Evolutionary conservation across 1,140 invertebrate species (phyloP).

Genomic region (Lethocerus indicus): DNA sequence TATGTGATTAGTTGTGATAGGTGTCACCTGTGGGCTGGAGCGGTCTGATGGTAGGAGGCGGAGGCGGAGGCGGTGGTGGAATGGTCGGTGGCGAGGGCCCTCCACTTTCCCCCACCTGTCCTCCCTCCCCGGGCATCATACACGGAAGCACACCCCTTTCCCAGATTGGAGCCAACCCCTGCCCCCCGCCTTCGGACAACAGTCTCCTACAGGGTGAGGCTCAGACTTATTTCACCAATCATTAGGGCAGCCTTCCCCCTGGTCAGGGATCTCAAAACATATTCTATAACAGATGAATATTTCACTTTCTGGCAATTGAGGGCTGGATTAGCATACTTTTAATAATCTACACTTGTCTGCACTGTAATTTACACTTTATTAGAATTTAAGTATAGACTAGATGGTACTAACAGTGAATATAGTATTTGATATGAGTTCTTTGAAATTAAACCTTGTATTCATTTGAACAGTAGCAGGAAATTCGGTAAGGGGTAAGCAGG

Average conservation of each 20-base stretch:
- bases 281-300: no score
- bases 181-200: slow-evolving; percentile 29
- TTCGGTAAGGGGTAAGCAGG: no score
- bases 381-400: no score
- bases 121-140: slow-evolving; percentile 33
- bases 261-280: no score
- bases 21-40: slow-evolving; percentile 21
- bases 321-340: no score
- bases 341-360: no score
- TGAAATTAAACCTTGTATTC: no score
- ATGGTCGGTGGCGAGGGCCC: neutral
- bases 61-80: slow-evolving; percentile 6
- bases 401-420: no score
- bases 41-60: slow-evolving; percentile 9
- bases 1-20: slow-evolving; percentile 24
- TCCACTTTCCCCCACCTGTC: slow-evolving; percentile 16
- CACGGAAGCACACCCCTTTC: slow-evolving; percentile 71
- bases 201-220: slow-evolving; percentile 24
- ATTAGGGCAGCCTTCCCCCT: no score
- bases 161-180: slow-evolving; percentile 51
- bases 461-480: no score
- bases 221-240: neutral
- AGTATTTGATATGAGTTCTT: no score
- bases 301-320: no score
- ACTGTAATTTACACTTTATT: neutral